Evolutionary conservation across 2,888 invertebrate genomes (phyloP).

Genomic region (Sarcophaga subvicina): DNA sequence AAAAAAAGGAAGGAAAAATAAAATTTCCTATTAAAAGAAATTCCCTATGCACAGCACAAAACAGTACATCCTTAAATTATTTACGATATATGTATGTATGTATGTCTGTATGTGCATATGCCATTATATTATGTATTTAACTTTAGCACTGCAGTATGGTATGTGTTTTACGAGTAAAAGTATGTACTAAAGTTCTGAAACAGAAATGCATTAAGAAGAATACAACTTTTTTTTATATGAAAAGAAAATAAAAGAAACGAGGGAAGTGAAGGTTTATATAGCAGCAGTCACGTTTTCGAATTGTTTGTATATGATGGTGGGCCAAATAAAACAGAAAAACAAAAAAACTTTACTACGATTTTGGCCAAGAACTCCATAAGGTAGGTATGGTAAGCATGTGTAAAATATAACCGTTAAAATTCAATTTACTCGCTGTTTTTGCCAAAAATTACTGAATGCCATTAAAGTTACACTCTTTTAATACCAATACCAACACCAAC

Average conservation of each 20-base stretch:
- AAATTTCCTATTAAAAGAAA: too few species aligned
- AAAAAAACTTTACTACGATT: slow-evolving; percentile 7
- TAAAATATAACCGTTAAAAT: slow-evolving; percentile 24
- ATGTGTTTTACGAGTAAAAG: not conserved
- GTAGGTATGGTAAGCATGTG: not conserved
- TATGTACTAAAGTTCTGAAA: not conserved
- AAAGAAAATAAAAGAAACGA: not conserved
- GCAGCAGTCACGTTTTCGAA: slow-evolving; percentile 45
- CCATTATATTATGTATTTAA: too few species aligned
- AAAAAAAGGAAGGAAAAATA: too few species aligned
- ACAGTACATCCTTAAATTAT: not conserved
- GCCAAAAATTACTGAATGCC: not conserved
- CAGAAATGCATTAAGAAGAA: not conserved
- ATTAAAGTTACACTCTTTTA: not conserved
- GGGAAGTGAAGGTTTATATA: slow-evolving; percentile 37
- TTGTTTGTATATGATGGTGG: not conserved
- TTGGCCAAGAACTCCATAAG: not conserved
- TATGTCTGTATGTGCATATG: not conserved
- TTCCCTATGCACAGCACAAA: too few species aligned
- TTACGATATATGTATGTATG: not conserved
- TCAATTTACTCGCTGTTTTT: slow-evolving; percentile 22
- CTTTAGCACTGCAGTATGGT: not conserved
- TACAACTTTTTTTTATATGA: not conserved
- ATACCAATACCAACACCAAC: too few species aligned
- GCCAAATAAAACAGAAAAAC: not conserved